Evolutionary conservation across 2,888 invertebrate species (phyloP).

Genomic region (Tenthredo mesomela): DNA sequence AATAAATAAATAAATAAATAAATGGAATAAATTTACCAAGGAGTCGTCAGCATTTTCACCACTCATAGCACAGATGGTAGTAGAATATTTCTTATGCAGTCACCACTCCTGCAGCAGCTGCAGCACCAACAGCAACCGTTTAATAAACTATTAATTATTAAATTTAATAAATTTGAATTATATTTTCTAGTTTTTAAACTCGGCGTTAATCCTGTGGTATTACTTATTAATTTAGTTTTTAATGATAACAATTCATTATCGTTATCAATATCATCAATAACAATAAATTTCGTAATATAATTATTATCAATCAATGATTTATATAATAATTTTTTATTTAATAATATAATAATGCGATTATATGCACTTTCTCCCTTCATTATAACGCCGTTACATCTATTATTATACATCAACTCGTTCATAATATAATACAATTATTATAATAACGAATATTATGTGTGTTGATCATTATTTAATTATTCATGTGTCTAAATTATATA

Average conservation of each 20-base stretch:
- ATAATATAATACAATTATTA: neutral
- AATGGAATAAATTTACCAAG: constrained; percentile 70
- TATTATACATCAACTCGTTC: neutral
- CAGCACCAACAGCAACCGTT: neutral
- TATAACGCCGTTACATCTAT: neutral
- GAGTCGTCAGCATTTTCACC: constrained; percentile 74
- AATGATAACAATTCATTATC: too few relatives aligned
- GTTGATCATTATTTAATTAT: too few relatives aligned
- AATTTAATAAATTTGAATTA: too few relatives aligned
- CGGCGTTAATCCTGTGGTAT: too few relatives aligned
- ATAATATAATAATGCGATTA: too few relatives aligned
- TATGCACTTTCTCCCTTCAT: neutral
- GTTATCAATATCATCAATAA: too few relatives aligned
- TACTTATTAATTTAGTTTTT: too few relatives aligned
- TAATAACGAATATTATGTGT: too few relatives aligned
- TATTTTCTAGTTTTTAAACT: too few relatives aligned
- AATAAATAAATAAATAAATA: neutral
- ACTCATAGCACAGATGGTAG: constrained; percentile 59
- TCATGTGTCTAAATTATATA: too few relatives aligned
- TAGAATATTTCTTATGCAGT: neutral
- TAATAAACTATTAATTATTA: neutral
- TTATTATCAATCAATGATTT: neutral
- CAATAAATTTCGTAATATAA: neutral
- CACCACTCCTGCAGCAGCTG: neutral
- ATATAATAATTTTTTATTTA: neutral